Evolutionary conservation across 2,113 vertebrate genomes (phyloP), one percentile per base, ranked within the genome.

Genomic region (Planiliza haematocheilus): DNA sequence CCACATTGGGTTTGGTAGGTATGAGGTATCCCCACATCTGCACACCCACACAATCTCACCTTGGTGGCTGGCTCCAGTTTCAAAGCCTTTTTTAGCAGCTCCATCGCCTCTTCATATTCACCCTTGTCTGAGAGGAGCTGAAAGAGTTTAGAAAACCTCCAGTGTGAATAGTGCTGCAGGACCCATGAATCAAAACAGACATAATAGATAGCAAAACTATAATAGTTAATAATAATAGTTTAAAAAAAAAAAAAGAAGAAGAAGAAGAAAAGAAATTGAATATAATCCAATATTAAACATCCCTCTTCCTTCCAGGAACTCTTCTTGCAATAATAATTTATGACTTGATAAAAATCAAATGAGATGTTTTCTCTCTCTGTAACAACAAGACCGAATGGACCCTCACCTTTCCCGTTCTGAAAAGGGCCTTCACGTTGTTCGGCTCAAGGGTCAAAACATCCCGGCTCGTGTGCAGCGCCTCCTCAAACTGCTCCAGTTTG

Each of bases 31-130:
- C 24, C 24, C 24, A 72, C 1, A 8, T 30, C 34, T 43, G 61
- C 43, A 74, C 65, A 45, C 21, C 66, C 61, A 81, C 34, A 59
- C 72, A 81, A 74, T 74, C 89, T 86, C 80, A 96, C 95, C 94
- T 95, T 96, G 69, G 84, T 96, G 65, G 94, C 69, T 3, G 96
- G 95, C 81, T 97, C 96, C 82, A 96, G 84, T 91, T 94, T 94
- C 89, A 97, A 83, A 49, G 95, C 95, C 86, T 83, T 94, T 87
- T 88, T 95, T 72, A 96, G 92, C 53, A 86, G 67, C 34, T 92
- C 79, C 86, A 91, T 93, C 0, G 95, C 95, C 74, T 95, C 95
- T 68, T 90, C 86, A 58, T 95, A 95, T 59, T 95, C 91, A 8
- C 94, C 91, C 83, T 74, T 92, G 75, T 96, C 94, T 13, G 95